Evolutionary conservation across 2,113 vertebrate genomes (phyloP), one percentile per base, ranked within the genome.

Genomic region (Saguinus midas): DNA sequence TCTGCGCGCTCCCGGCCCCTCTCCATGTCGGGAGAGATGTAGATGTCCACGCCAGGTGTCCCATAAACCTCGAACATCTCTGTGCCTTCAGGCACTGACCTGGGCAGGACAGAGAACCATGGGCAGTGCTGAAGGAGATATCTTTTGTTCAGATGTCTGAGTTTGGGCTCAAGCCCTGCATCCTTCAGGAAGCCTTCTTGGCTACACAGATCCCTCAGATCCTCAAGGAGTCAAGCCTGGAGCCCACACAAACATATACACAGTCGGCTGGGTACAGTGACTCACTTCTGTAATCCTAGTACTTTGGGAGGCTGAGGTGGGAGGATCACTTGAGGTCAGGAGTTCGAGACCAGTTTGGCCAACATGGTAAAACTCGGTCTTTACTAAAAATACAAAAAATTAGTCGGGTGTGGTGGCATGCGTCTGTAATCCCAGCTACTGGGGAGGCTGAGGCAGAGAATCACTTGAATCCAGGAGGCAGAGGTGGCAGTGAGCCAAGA

Each of bases 1-100:
- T 45, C 8, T 0, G 92, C 98, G 0, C 97, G 98, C 57, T 98
- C 25, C 91, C 98, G 98, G 73, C 20, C 1, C 1, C 95, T 84
- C 27, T 90, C 95, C 0, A 18, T 8, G 2, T 87, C 73, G 0
- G 96, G 93, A 1, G 97, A 96, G 79, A 98, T 1, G 29, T 98
- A 99, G 80, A 98, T 14, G 78, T 98, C 97, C 92, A 98, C 95
- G 0, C 98, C 98, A 0, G 97, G 95, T 0, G 98, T 98, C 18
- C 95, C 97, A 7, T 98, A 98, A 0, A 97, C 97, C 1, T 98
- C 98, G 1, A 99, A 98, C 50, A 78, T 73, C 1, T 94, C 82
- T 0, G 98, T 97, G 0, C 96, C 98, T 16, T 92, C 97, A 0
- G 98, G 98, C 0, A 98, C 98, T 0, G 98, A 97, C 52, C 98